Percentiles rank a stretch among this genome's conserved stretches.
Evolutionary conservation across 1,140 invertebrate genomes (phyloP).

Genomic region (Hypsibius dujardini): DNA sequence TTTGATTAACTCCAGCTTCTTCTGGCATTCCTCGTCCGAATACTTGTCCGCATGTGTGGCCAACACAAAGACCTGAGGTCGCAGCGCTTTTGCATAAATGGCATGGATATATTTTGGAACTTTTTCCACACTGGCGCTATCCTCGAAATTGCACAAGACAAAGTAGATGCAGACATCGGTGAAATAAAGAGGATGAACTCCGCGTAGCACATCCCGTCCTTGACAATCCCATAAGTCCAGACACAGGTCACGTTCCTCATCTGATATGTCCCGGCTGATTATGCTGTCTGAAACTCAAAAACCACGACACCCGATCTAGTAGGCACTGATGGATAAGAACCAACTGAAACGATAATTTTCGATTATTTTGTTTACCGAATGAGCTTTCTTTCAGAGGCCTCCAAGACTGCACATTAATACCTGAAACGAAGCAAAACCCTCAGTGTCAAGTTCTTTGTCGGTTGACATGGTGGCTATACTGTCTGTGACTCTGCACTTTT

Average conservation of each 20-base stretch:
- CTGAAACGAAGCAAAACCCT: background rate
- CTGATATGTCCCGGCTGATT: constrained; percentile 6
- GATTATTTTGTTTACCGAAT: background rate
- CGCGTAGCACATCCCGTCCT: constrained; percentile 19
- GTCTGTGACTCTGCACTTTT: no score
- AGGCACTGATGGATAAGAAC: no score
- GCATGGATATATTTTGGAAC: background rate
- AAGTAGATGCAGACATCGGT: constrained; percentile 14
- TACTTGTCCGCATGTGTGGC: constrained; percentile 6
- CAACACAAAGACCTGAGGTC: background rate
- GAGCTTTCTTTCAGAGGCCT: constrained; percentile 5
- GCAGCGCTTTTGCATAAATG: background rate
- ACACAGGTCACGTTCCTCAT: constrained; percentile 20
- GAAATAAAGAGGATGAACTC: background rate
- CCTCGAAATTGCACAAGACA: constrained; percentile 1
- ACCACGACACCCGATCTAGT: no score
- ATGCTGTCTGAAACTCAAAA: background rate
- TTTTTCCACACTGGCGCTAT: background rate
- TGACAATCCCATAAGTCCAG: constrained; percentile 23
- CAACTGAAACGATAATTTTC: no score
- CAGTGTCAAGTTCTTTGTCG: no score
- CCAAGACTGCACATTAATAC: background rate
- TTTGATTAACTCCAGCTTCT: background rate
- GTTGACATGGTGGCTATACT: no score
- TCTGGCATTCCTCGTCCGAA: background rate